Conservation (phyloP, 1,140 invertebrate species). For the Sitobion miscanthi region DNA sequence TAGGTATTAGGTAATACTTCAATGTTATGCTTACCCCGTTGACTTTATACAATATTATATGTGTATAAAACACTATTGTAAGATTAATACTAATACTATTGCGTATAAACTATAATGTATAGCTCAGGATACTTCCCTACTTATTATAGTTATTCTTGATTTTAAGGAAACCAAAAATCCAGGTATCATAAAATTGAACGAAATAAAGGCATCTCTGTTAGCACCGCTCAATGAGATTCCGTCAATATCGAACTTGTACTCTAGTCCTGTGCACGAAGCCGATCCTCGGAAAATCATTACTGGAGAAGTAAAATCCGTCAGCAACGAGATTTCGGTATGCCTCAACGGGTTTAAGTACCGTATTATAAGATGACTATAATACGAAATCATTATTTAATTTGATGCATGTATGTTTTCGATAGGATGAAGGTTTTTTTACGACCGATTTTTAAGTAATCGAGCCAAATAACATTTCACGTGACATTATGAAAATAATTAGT, state of each 20-base stretch:
- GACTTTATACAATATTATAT: too few species aligned
- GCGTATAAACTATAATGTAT: neutral
- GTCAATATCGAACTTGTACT: neutral
- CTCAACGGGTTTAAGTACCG: neutral
- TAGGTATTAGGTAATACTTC: too few species aligned
- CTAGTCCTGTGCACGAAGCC: neutral
- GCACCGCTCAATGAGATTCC: slow-evolving; percentile 37
- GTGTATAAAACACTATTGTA: neutral
- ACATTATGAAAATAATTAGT: neutral
- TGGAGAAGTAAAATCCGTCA: neutral
- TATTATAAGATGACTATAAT: neutral
- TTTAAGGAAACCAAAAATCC: neutral
- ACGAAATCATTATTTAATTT: neutral
- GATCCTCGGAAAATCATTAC: neutral
- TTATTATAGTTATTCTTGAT: neutral
- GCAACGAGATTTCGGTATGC: slow-evolving; percentile 4
- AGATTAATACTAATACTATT: neutral
- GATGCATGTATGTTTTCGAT: neutral
- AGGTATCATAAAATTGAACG: neutral
- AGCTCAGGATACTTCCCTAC: neutral
- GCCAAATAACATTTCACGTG: neutral
- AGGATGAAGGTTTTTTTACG: slow-evolving; percentile 38
- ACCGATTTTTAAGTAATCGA: slow-evolving; percentile 4
- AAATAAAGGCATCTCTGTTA: neutral
- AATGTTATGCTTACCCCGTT: neutral